Evolutionary conservation across 2,888 invertebrate genomes (phyloP), one percentile per base, ranked within the genome.

Genomic region (Drosophila setosimentum): DNA sequence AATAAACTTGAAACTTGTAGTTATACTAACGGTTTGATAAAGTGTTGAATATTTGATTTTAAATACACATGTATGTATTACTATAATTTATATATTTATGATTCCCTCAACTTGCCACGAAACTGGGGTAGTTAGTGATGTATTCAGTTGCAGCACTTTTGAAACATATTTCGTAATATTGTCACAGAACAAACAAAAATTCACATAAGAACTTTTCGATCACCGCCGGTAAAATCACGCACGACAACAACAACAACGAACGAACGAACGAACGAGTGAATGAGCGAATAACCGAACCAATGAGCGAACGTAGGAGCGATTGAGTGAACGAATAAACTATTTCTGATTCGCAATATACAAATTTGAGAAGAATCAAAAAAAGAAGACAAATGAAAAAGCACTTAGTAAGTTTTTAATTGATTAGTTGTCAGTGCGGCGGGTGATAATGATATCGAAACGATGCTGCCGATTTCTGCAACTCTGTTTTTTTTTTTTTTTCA

Each of bases 161-260:
- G 16, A 50, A 55, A 37, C 50, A 72, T 45, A 16, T 24, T 45
- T 13, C 63, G 62, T 68, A 33, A 59, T 60, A 72, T 70, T 80
- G 76, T 73, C 78, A 78, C 83, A 74, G 32, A 75, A 72, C 65
- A 84, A 89, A 73, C 71, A 82, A 90, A 77, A 82, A 89, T 79
- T 87, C 82, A 84, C 82, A 70, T 53, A 24, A 32, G 35, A 61
- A 60, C 24, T 66, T 61, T 65, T 50, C 77, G 88, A 84, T 84
- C 90, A 63, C 85, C 85, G 85, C 30, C 85, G 90, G 90, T 48
- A 71, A 87, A 87, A 81, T 73, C 68, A 59, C 76, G 73, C 67
- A 55, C 68, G 54, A 54, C 13, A 55, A 63, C 55, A 54, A 55
- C 30, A 33, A 54, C 32, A 29, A 49, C 37, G 27, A 50, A 37